phyloP scores from a whole-genome alignment of 2,797 vertebrate genomes.

The Cuculus canorus region DNA sequence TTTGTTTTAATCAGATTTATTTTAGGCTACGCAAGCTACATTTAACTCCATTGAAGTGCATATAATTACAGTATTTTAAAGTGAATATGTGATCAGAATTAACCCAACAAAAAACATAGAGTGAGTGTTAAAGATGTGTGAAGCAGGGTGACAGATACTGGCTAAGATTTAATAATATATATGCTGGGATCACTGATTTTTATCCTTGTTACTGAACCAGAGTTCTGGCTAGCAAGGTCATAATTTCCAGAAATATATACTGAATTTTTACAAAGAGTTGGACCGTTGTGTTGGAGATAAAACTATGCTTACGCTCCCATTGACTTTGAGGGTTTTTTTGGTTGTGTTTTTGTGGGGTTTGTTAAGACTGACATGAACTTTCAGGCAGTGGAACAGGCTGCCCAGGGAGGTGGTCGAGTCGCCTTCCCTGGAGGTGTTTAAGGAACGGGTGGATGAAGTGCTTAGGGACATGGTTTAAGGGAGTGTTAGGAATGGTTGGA shows the following conservation, averaged over 20 bases:
- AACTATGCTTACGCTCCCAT: background rate
- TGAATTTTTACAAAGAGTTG: background rate
- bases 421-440: too few species aligned
- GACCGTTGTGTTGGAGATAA: background rate
- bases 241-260: background rate
- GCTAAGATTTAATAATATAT: background rate
- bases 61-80: background rate
- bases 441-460: too few species aligned
- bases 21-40: background rate
- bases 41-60: background rate
- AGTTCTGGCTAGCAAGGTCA: background rate
- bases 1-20: background rate
- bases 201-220: background rate
- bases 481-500: too few species aligned
- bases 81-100: background rate
- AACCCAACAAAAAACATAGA: background rate
- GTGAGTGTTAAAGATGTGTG: background rate
- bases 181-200: background rate
- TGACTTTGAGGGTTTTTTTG: background rate
- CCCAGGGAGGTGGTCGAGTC: too few species aligned
- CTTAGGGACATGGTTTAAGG: too few species aligned
- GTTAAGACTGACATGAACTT: background rate
- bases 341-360: background rate
- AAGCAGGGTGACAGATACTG: background rate
- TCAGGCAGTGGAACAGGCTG: too few species aligned